Evolutionary conservation across 2,888 invertebrate species (phyloP).

Genomic region (Luffia ferchaultella): DNA sequence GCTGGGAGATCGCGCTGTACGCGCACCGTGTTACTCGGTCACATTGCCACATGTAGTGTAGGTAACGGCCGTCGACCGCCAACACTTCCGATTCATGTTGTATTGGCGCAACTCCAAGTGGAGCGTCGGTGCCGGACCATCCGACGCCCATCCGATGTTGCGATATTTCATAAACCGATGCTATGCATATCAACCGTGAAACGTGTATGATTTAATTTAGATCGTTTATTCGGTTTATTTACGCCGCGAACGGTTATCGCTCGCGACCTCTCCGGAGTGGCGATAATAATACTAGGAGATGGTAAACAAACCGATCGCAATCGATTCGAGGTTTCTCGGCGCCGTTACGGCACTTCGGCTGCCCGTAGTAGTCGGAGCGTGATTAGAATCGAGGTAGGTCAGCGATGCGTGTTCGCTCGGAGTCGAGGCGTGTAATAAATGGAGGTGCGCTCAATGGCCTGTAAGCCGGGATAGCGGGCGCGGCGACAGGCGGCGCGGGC

Average conservation of each 20-base stretch:
- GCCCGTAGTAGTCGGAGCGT: background rate
- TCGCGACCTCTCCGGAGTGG: no score
- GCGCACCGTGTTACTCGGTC: background rate
- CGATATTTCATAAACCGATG: constrained; percentile 22
- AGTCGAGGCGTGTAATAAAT: constrained; percentile 5
- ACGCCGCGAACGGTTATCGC: constrained; percentile 12
- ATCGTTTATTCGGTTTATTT: constrained; percentile 5
- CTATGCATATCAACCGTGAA: constrained; percentile 1
- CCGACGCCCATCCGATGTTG: constrained; percentile 14
- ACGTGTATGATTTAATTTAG: constrained; percentile 7
- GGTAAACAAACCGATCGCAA: background rate
- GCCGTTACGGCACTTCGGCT: background rate
- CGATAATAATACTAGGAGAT: background rate
- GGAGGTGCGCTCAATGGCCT: constrained; percentile 5
- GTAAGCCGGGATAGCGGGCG: constrained; percentile 2
- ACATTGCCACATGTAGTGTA: constrained; percentile 3
- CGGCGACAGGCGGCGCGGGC: background rate
- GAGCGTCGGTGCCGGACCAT: constrained; percentile 2
- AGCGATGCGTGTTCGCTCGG: background rate
- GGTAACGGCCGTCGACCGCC: constrained; percentile 2
- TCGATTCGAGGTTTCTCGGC: background rate
- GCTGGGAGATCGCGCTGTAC: background rate
- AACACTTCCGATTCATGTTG: background rate
- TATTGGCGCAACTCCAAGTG: constrained; percentile 3
- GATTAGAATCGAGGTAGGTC: background rate